Evolutionary conservation across 35 echinoderm and acorn worm species (phyloP), one percentile per base, ranked within the genome.

Genomic region (Chiridota heheva): DNA sequence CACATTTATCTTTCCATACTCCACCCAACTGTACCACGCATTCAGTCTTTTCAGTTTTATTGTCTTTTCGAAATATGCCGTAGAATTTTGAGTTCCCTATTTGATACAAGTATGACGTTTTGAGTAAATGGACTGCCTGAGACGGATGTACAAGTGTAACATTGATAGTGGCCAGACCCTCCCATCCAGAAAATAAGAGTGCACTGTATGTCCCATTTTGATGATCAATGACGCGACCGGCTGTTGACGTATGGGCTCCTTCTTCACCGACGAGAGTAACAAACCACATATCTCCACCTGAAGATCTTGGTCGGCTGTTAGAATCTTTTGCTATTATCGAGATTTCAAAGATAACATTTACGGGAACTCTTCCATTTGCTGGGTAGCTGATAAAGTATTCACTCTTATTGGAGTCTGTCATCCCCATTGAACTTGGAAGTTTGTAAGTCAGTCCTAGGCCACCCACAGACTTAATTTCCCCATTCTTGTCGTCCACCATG

Each of bases 1-100:
- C 63, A 26, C 63, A 66, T 34, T 66, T 66, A 66, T 66, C 63
- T 32, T 66, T 29, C 63, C 63, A 66, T 31, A 37, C 40, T 66
- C 63, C 63, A 37, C 63, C 63, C 34, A 36, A 66, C 40, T 66
- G 63, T 4, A 66, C 27, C 17, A 16, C 40, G 28, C 63, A 66
- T 20, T 36, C 40, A 16, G 29, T 7, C 29, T 32, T 66, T 33
- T 36, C 63, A 16, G 63, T 66, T 66, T 66, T 66, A 32, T 66
- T 66, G 20, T 31, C n/a, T 29, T 66, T 66, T 34, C 63, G 63
- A 33, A 32, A 66, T 16, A 66, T 33, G 13, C 63, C 63, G 34
- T 37, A 3, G 63, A 36, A 66, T 2, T 36, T 66, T 13, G 10
- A 66, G n/a, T 66, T 66, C 6, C 63, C 63, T 32, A 37, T 4